Percentiles rank a stretch among this genome's conserved stretches.
Conservation (phyloP, 2,888 invertebrate species). For the Diaprepes abbreviatus region DNA sequence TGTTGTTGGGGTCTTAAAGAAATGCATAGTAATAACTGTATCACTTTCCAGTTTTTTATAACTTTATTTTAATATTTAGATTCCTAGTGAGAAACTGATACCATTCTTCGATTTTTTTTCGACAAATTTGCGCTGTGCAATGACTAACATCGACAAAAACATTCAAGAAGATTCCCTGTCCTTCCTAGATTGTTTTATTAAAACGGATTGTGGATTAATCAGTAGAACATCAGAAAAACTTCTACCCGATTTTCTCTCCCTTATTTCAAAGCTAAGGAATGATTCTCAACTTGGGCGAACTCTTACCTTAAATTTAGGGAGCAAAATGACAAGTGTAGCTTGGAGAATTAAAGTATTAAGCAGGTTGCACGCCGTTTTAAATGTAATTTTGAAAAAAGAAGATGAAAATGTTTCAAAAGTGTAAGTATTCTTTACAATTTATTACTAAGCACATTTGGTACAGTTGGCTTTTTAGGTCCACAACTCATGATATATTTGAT, state of each 20-base stretch:
- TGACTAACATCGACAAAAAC: slow-evolving; percentile 87
- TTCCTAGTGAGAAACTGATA: slow-evolving; percentile 70
- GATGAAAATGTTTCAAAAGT: slow-evolving; percentile 33
- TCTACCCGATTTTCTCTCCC: slow-evolving; percentile 84
- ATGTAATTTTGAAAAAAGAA: slow-evolving; percentile 55
- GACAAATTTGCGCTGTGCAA: slow-evolving; percentile 87
- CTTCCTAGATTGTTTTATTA: slow-evolving; percentile 83
- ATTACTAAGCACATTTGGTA: background rate
- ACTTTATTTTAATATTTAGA: slow-evolving; percentile 56
- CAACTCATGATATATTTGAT: slow-evolving; percentile 12
- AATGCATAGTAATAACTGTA: no score
- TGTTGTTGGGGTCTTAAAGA: no score
- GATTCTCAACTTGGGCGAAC: slow-evolving; percentile 78
- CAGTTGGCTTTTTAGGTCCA: background rate
- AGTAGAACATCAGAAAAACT: slow-evolving; percentile 78
- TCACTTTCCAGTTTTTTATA: no score
- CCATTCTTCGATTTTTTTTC: slow-evolving; percentile 85
- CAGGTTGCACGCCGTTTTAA: slow-evolving; percentile 76
- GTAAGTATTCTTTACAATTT: no score
- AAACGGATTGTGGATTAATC: slow-evolving; percentile 76
- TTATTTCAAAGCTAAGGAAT: slow-evolving; percentile 82
- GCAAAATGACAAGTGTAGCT: slow-evolving; percentile 80
- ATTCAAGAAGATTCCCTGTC: slow-evolving; percentile 88
- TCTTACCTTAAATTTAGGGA: slow-evolving; percentile 78
- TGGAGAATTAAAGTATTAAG: slow-evolving; percentile 85